These are phyloP conservation scores for Spinus pinus DNA, from an alignment of 2,797 vertebrate species.

Conservation along the genomic window DNA sequence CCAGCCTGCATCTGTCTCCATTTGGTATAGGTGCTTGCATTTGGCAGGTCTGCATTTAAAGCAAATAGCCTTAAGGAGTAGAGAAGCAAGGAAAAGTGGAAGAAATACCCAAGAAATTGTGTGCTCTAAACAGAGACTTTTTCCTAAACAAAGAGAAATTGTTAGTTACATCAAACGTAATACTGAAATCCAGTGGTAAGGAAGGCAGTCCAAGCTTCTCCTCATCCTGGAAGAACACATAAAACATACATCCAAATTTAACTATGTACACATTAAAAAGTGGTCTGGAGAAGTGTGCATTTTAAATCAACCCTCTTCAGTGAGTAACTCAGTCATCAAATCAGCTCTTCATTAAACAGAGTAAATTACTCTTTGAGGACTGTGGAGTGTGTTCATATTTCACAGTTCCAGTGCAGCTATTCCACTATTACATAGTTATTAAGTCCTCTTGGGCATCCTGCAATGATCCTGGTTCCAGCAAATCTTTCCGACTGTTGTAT, in stretches of 20 bases:
- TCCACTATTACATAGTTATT: not conserved
- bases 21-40: not conserved
- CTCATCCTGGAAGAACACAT: not conserved
- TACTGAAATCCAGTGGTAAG: not conserved
- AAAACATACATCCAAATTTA: not conserved
- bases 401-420: not conserved
- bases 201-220: not conserved
- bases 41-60: not conserved
- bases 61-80: not conserved
- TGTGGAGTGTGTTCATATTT: not conserved
- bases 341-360: slow-evolving; percentile 12
- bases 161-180: not conserved
- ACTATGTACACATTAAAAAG: not conserved
- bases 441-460: not conserved
- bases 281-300: not conserved
- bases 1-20: rapidly evolving
- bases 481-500: not conserved
- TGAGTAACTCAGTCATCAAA: not conserved
- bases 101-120: not conserved
- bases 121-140: not conserved
- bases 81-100: not conserved
- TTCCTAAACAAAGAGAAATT: not conserved
- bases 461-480: not conserved
- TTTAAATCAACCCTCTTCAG: not conserved
- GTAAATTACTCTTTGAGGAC: slow-evolving; percentile 14